Percentiles rank a stretch among this genome's conserved stretches.
Evolutionary conservation across 2,797 vertebrate genomes (phyloP).

Genomic region (Taeniopygia guttata): DNA sequence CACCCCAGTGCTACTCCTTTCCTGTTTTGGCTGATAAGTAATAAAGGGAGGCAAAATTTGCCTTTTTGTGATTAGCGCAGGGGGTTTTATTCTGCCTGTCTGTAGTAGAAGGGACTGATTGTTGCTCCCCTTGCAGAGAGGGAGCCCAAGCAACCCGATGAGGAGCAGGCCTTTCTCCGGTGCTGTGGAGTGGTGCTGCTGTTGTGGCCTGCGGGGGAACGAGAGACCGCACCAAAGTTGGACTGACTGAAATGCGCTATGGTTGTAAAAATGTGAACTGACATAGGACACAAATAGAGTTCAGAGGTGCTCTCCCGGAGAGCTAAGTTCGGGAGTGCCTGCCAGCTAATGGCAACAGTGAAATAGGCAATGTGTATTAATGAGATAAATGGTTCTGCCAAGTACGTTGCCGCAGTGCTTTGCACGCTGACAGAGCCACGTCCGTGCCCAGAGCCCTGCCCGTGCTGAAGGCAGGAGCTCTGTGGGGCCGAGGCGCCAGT

Average conservation of each 20-base stretch:
- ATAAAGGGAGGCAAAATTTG: background rate
- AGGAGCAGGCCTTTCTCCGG: no score
- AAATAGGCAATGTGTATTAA: fast-evolving
- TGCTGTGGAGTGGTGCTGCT: fast-evolving
- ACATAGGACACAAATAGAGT: background rate
- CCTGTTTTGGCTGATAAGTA: background rate
- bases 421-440: fast-evolving
- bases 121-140: background rate
- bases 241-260: background rate
- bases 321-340: background rate
- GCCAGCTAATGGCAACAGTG: background rate
- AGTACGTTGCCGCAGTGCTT: fast-evolving
- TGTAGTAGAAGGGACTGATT: fast-evolving
- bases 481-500: background rate
- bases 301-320: background rate
- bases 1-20: background rate
- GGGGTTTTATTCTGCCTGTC: background rate
- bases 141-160: fast-evolving
- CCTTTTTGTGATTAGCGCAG: background rate
- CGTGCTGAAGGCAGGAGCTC: background rate
- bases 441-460: background rate
- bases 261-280: background rate
- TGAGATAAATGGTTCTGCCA: fast-evolving
- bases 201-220: fast-evolving
- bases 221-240: fast-evolving